Base-by-base conservation (phyloP, 2,113 vertebrate genomes). In the Boulengeromyrus knoepffleri region DNA sequence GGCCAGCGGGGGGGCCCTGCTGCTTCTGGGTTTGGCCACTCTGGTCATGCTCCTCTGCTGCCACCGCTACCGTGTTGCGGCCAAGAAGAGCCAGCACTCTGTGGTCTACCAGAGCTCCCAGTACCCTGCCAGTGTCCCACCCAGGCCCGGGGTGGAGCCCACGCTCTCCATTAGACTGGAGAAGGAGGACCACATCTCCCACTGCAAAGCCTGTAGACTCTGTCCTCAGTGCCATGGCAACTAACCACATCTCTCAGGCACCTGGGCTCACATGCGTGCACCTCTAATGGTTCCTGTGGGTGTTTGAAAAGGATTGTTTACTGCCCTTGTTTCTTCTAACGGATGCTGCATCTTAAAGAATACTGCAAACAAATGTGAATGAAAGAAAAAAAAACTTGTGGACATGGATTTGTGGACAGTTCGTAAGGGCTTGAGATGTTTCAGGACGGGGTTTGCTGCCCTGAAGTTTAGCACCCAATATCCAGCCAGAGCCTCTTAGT, bases 131-230 rank as follows among this genome's bases (percentile, higher is more conserved):
- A 52, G 50, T 66, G 19, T 88, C 85, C 88, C 92, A 90, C 93
- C 95, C 91, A 97, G 97, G 24, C 93, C 95, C 70, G 96, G 95
- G 21, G 96, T 97, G 93, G 97, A 99, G 92, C 97, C 98, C 93
- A 98, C 96, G 94, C 96, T 99, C 95, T 98, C 97, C 93, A 97
- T 99, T 96, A 97, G 97, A 92, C 95, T 98, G 97, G 98, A 99
- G 93, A 98, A 98, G 95, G 97, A 97, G 86, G 96, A 96, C 94
- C 95, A 93, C 94, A 93, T 93, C 87, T 95, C 96, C 88, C 95
- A 92, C 80, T 98, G 97, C 95, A 99, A 97, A 99, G 94, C 89
- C 62, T 90, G 49, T 58, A 77, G 27, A 49, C 47, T 45, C 49
- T 36, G 74, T 50, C 83, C 77, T 24, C 31, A n/a, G 52, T n/a